Percentiles rank a stretch among this genome's conserved stretches.
Evolutionary conservation across 2,113 vertebrate species (phyloP).

Genomic region (Dasypus novemcinctus): DNA sequence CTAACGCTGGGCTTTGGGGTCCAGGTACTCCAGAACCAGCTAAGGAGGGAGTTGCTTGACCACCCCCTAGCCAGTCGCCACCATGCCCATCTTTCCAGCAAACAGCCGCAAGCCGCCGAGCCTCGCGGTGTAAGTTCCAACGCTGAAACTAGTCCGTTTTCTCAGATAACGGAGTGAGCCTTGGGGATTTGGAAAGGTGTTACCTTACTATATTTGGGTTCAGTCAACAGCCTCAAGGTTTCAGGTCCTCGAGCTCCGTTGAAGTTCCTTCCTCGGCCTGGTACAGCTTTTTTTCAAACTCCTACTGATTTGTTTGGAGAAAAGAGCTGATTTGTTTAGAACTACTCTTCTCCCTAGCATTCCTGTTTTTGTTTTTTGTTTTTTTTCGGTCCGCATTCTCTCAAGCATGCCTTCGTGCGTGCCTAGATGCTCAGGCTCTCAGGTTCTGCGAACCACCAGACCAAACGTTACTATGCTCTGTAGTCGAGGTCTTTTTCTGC

Average conservation of each 20-base stretch:
- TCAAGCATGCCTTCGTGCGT: not conserved
- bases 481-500: not conserved
- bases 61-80: not conserved
- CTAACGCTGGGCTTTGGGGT: not conserved
- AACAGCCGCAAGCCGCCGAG: constrained; percentile 16
- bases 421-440: not conserved
- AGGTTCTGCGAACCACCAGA: not conserved
- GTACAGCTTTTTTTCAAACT: not conserved
- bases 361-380: not conserved
- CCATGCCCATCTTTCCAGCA: constrained; percentile 15
- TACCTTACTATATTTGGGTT: not conserved
- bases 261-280: not conserved
- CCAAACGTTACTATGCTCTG: not conserved
- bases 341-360: not conserved
- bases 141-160: not conserved
- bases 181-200: not conserved
- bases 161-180: not conserved
- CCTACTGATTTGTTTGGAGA: not conserved
- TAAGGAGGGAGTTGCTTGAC: not conserved
- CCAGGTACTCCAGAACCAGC: not conserved
- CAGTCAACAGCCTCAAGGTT: not conserved
- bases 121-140: constrained; percentile 61
- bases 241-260: too few relatives aligned
- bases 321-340: not conserved
- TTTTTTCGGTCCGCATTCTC: not conserved